These are phyloP conservation scores for Hypolimnas misippus DNA, from an alignment of 2,888 invertebrate species.

Conservation along the genomic window DNA sequence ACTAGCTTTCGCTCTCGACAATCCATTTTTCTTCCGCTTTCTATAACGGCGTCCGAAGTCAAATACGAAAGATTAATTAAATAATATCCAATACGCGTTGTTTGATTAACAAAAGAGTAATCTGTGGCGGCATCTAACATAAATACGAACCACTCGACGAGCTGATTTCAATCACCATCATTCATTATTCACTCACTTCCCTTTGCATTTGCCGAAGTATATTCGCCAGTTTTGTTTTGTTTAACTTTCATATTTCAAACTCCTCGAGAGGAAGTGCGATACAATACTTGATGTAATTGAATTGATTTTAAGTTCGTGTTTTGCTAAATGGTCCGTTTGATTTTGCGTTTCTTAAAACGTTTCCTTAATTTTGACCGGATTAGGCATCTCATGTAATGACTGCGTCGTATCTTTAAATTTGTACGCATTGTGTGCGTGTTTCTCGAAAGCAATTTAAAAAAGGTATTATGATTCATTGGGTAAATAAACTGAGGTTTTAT, in stretches of 20 bases:
- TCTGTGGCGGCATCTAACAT: conserved; percentile 82
- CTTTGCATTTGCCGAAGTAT: conserved; percentile 78
- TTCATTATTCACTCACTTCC: conserved; percentile 82
- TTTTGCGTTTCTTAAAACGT: conserved; percentile 29
- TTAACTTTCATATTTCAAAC: conserved; percentile 79
- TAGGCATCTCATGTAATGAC: background rate
- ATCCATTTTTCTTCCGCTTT: conserved; percentile 51
- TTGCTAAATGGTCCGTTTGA: conserved; percentile 53
- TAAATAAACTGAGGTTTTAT: conserved; percentile 34
- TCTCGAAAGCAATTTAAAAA: conserved; percentile 28
- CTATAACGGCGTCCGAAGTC: conserved; percentile 62
- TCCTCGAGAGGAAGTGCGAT: conserved; percentile 60
- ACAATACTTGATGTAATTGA: conserved; percentile 48
- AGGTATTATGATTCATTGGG: conserved; percentile 32
- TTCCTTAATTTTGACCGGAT: conserved; percentile 12
- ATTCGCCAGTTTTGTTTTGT: conserved; percentile 77
- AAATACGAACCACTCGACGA: conserved; percentile 74
- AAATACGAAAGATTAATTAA: conserved; percentile 80
- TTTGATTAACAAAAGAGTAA: conserved; percentile 82
- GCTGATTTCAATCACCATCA: conserved; percentile 80
- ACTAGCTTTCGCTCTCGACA: conserved; percentile 48
- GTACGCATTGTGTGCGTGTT: background rate
- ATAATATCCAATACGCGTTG: conserved; percentile 80
- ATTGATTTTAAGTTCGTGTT: conserved; percentile 61
- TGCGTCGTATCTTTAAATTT: background rate